Conservation (phyloP, 2,113 vertebrate species). For the Neolamprologus tretocephalus region DNA sequence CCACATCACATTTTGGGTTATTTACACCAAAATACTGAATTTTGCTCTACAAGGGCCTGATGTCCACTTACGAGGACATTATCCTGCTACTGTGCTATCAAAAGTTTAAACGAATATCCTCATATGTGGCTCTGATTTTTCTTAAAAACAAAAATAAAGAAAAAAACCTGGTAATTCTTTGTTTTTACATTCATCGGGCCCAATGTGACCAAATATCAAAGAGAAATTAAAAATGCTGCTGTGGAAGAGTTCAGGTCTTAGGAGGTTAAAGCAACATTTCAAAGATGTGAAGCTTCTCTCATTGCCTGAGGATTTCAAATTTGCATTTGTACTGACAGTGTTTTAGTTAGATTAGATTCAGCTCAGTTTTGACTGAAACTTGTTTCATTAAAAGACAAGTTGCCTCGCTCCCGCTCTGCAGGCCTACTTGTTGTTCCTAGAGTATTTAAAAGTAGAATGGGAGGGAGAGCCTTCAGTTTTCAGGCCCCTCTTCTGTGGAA, state of each 20-base stretch:
- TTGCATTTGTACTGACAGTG: background rate
- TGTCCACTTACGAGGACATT: fast-evolving
- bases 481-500: background rate
- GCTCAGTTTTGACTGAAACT: background rate
- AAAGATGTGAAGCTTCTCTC: background rate
- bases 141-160: background rate
- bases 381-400: background rate
- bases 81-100: fast-evolving
- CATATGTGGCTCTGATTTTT: background rate
- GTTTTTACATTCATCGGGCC: background rate
- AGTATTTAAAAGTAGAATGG: background rate
- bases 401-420: fast-evolving
- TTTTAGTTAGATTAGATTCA: background rate
- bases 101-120: background rate
- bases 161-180: background rate
- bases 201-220: background rate
- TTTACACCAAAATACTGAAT: background rate
- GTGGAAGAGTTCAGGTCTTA: background rate
- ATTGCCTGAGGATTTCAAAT: background rate
- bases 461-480: background rate
- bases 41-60: background rate
- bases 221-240: background rate
- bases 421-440: background rate
- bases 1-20: background rate
- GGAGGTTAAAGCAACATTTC: background rate